A percentile compares a stretch with the other conserved stretches of the same genome.
phyloP scores from a whole-genome alignment of 2,113 vertebrate genomes.

The Puffinus mauretanicus region DNA sequence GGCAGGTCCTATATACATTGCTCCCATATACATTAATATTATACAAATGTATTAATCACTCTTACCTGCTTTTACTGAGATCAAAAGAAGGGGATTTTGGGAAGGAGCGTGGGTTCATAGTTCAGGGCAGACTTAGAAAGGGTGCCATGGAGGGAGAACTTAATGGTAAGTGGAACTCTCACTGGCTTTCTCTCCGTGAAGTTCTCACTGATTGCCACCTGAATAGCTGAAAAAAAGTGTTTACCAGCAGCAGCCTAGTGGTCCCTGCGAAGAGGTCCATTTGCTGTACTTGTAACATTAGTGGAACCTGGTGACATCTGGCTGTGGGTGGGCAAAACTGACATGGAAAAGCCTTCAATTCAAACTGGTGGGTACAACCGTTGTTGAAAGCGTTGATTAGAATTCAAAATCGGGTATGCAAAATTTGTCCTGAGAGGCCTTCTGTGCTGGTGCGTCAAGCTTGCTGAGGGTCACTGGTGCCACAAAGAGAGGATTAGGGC shows the following conservation, averaged over 20 bases:
- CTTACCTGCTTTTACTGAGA: neutral
- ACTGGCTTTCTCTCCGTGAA: neutral
- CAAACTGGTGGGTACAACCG: neutral
- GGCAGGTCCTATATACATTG: neutral
- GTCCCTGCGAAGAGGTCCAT: neutral
- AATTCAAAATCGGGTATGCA: neutral
- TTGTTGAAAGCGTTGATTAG: neutral
- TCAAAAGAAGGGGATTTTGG: neutral
- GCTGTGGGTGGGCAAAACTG: neutral
- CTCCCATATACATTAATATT: neutral
- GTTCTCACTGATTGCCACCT: neutral
- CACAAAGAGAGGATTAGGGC: constrained; percentile 22
- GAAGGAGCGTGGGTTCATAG: neutral
- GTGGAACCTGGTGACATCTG: neutral
- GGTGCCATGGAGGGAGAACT: neutral
- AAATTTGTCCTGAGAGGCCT: neutral
- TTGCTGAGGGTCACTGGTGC: neutral
- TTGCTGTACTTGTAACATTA: neutral
- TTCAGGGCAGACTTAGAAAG: neutral
- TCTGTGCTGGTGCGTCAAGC: neutral
- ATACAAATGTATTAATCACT: neutral
- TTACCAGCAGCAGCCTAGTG: neutral
- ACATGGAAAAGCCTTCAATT: neutral
- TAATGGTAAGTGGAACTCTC: neutral
- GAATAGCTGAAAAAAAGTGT: neutral